Evolutionary conservation across 2,797 vertebrate genomes (phyloP), one percentile per base, ranked within the genome.

Genomic region (Sardinella longiceps): DNA sequence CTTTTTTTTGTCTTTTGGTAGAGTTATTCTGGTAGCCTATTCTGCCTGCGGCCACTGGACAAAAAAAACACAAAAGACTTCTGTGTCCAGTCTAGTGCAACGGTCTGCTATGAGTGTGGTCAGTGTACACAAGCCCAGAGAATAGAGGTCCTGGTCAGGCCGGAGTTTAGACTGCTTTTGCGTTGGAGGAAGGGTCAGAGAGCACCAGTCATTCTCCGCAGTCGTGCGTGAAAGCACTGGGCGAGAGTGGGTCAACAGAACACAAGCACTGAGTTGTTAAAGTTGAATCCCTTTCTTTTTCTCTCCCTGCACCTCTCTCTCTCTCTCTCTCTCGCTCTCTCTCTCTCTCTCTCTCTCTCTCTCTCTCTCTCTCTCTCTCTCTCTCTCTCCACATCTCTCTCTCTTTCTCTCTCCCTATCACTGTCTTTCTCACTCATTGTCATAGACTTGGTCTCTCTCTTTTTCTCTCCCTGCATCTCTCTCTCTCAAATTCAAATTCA

Each of bases 51-150:
- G 70, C 33, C 20, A 18, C 51, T 43, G 70, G 33, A 39, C 1
- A 18, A 37, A 33, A 37, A 33, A 77, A 33, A 77, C 37, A 77
- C 70, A 77, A 77, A 77, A 77, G 70, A 18, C 70, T 39, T 33
- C 70, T 43, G 70, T 77, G 70, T 77, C 37, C 70, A 77, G 70
- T 77, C 37, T 37, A 77, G 70, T 43, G 15, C 37, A 77, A 20
- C 15, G 30, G 28, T 39, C 37, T 77, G 33, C 37, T 39, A 30
- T 70, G 63, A 37, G 30, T 12, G 30, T 33, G 37, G 70, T 77
- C 70, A 39, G 70, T 77, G 70, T 77, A 77, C 70, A 39, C 33
- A 43, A 43, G 70, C 70, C 56, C 56, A 60, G n/a, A 60, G 56
- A 25, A 60, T 25, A 60, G 7, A 60, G n/a, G 56, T 9, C 37